Base-by-base conservation (phyloP, 1,140 invertebrate species). In the Phocides pigmalion region DNA sequence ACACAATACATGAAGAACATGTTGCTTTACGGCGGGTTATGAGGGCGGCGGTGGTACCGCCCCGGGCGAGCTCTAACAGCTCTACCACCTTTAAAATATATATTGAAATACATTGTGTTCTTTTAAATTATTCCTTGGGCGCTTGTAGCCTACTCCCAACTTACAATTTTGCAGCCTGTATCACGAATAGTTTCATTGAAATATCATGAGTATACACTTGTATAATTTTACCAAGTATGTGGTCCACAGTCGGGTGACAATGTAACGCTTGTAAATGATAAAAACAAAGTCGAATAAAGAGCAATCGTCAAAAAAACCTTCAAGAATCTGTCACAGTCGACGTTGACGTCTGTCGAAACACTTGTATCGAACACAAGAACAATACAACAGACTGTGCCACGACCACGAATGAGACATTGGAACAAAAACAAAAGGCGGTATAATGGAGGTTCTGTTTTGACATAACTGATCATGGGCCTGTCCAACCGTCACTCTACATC, bases 311-410 rank as follows among this genome's bases (percentile, higher is more conserved):
- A 78, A 81, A 81, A 81, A 79, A 70, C 64, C 66, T 74, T 78
- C 79, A 77, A 72, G 76, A 80, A 75, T 74, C 62, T 84, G 83
- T 87, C 82, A 79, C 70, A 76, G 56, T 51, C 47, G 59, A 81
- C 71, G 68, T 74, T 87, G 84, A 85, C 85, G 76, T 65, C 78
- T 87, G 87, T 88, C 75, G 82, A 82, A 87, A 87, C 79, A 80
- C 75, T 81, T 81, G 77, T 79, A 81, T 64, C 68, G 68, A 66
- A 74, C 70, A 56, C 62, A 62, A 68, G 65, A 81, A 87, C 81
- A 90, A 90, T 84, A 68, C 72, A 64, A 65, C 44, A 69, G 61
- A 65, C 66, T 84, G 76, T 84, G 64, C 70, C 56, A 11, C 37
- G 47, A 54, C 63, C 28, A 32, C 28, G 80, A 82, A 80, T 80